Conservation (phyloP, 2,113 vertebrate species). For the Rhinogobius similis region DNA sequence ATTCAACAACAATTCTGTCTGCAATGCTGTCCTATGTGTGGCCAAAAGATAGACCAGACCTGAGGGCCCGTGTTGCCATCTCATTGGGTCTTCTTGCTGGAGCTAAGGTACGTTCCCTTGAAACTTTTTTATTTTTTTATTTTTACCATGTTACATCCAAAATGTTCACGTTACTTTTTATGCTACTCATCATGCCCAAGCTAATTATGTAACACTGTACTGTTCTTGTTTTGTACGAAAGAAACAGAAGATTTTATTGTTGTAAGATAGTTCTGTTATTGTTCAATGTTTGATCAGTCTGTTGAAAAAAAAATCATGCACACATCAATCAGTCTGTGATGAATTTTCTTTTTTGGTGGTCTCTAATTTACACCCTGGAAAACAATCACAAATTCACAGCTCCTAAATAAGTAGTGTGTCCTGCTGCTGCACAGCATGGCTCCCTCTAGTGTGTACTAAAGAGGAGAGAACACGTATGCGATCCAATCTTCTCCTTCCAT, state of each 20-base stretch:
- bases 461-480: conserved; percentile 33
- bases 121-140: too few species aligned
- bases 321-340: conserved; percentile 52
- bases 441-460: conserved; percentile 60
- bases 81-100: conserved; percentile 88
- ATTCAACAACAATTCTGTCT: conserved; percentile 85
- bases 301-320: conserved; percentile 1
- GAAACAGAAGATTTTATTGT: background rate
- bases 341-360: conserved; percentile 60
- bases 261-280: conserved; percentile 10
- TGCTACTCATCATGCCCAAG: too few species aligned
- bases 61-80: conserved; percentile 88
- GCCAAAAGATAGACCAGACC: conserved; percentile 94
- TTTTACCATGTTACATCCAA: too few species aligned
- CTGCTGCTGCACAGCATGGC: conserved; percentile 58
- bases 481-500: conserved; percentile 44
- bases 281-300: too few species aligned
- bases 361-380: conserved; percentile 68
- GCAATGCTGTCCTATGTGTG: conserved; percentile 95
- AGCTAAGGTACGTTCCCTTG: conserved; percentile 84
- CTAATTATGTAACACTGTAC: too few species aligned
- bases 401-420: conserved; percentile 51
- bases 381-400: conserved; percentile 67
- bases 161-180: background rate
- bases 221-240: background rate